Evolutionary conservation across 1,140 invertebrate species (phyloP).

Genomic region (Heliconius eleuchia): DNA sequence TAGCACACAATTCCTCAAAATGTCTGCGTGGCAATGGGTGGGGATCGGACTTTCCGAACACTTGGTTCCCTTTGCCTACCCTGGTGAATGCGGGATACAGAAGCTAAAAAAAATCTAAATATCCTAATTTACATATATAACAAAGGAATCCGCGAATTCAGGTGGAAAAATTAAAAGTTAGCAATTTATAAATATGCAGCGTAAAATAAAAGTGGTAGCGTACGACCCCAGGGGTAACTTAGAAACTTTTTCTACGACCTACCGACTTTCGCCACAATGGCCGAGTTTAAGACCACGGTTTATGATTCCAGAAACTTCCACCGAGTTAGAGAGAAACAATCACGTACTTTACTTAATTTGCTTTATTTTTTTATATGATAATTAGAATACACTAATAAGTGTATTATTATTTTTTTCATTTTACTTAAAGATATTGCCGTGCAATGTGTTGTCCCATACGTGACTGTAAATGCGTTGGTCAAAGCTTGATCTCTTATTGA

Average conservation of each 20-base stretch:
- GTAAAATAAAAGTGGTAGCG: constrained; percentile 26
- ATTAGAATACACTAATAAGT: not conserved
- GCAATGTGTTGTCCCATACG: too few relatives aligned
- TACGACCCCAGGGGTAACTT: constrained; percentile 43
- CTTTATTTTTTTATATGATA: constrained; percentile 16
- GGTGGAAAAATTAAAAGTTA: constrained; percentile 15
- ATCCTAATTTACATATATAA: not conserved
- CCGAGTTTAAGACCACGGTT: constrained; percentile 33
- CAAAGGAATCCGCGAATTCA: not conserved
- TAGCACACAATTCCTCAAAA: too few relatives aligned
- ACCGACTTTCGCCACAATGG: constrained; percentile 43
- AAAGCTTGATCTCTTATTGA: too few relatives aligned
- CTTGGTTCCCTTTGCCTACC: too few relatives aligned
- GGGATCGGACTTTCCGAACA: too few relatives aligned
- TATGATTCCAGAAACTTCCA: constrained; percentile 28
- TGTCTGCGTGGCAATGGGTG: too few relatives aligned
- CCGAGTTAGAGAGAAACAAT: constrained; percentile 4
- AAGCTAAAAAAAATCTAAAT: too few relatives aligned
- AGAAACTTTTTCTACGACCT: constrained; percentile 53
- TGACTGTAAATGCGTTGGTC: too few relatives aligned
- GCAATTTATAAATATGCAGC: constrained; percentile 14
- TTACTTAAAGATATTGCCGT: too few relatives aligned
- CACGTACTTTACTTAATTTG: constrained; percentile 10
- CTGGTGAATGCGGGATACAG: too few relatives aligned
- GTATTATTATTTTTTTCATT: too few relatives aligned